Percentiles rank a stretch among this genome's conserved stretches.
Conservation (phyloP, 2,888 invertebrate genomes). For the Chrysodeixis includens region DNA sequence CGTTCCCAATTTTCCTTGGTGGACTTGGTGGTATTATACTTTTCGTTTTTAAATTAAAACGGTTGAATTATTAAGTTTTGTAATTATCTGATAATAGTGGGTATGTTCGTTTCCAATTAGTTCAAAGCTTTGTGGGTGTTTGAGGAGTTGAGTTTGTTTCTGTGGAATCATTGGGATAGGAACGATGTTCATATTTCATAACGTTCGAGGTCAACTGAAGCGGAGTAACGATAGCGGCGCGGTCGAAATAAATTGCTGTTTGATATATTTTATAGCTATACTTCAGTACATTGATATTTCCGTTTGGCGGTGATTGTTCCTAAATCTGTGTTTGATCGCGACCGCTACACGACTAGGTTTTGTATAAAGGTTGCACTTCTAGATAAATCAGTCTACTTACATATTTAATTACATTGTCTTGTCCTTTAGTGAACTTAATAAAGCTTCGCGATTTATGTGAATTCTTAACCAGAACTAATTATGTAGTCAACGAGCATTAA, state of each 20-base stretch:
- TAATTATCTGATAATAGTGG: slow-evolving; percentile 22
- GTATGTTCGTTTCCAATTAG: slow-evolving; percentile 49
- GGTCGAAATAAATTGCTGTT: slow-evolving; percentile 59
- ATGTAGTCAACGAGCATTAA: neutral
- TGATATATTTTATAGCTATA: slow-evolving; percentile 59
- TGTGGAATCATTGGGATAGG: slow-evolving; percentile 53
- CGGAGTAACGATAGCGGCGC: slow-evolving; percentile 56
- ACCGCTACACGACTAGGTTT: slow-evolving; percentile 6
- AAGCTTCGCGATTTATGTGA: neutral
- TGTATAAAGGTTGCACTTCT: neutral
- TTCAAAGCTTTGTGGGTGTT: slow-evolving; percentile 39
- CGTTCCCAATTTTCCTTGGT: slow-evolving; percentile 26
- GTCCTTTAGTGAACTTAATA: neutral
- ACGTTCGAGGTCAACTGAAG: slow-evolving; percentile 58
- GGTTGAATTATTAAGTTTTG: neutral
- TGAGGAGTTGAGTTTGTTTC: slow-evolving; percentile 47
- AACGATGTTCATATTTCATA: slow-evolving; percentile 63
- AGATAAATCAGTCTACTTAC: neutral
- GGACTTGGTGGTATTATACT: slow-evolving; percentile 12
- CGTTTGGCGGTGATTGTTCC: slow-evolving; percentile 20
- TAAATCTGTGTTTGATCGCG: slow-evolving; percentile 11
- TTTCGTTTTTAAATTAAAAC: neutral
- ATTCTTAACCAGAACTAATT: neutral
- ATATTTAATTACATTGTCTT: neutral
- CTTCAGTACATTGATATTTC: slow-evolving; percentile 33